Percentiles rank a stretch among this genome's conserved stretches.
phyloP scores from a whole-genome alignment of 2,113 vertebrate species.

The Sebastes schlegelii region DNA sequence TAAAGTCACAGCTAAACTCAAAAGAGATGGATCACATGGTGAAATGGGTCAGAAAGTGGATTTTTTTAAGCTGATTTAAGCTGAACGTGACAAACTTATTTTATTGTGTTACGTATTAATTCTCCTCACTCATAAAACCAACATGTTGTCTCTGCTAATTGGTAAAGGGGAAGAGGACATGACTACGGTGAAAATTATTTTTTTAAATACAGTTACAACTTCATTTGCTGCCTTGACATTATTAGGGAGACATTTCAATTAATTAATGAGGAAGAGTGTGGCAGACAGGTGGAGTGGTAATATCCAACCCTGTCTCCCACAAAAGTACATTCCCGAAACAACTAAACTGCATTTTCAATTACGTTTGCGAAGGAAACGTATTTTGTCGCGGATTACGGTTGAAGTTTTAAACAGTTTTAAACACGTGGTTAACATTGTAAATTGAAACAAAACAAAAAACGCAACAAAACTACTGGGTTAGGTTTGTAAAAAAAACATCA shows the following conservation, averaged over 20 bases:
- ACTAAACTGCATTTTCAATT: too few relatives aligned
- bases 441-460: too few relatives aligned
- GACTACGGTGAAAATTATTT: constrained; percentile 12
- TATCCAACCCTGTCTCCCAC: neutral
- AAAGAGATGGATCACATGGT: neutral
- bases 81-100: neutral
- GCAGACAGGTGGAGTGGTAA: constrained; percentile 35
- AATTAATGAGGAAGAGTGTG: constrained; percentile 54
- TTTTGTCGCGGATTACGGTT: too few relatives aligned
- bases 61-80: neutral
- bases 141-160: neutral
- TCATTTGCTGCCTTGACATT: constrained; percentile 66
- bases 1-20: neutral
- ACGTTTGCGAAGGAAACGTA: too few relatives aligned
- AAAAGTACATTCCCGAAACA: too few relatives aligned
- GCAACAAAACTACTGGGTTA: too few relatives aligned
- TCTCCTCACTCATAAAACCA: neutral
- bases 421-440: too few relatives aligned
- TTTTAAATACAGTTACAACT: constrained; percentile 47
- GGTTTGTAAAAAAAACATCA: too few relatives aligned
- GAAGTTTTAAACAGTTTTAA: too few relatives aligned
- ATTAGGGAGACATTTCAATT: constrained; percentile 52
- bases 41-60: neutral
- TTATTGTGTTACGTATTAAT: neutral
- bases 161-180: constrained; percentile 5